Evolutionary conservation across 1,140 invertebrate genomes (phyloP).

Genomic region (Tetragonula clypearis): DNA sequence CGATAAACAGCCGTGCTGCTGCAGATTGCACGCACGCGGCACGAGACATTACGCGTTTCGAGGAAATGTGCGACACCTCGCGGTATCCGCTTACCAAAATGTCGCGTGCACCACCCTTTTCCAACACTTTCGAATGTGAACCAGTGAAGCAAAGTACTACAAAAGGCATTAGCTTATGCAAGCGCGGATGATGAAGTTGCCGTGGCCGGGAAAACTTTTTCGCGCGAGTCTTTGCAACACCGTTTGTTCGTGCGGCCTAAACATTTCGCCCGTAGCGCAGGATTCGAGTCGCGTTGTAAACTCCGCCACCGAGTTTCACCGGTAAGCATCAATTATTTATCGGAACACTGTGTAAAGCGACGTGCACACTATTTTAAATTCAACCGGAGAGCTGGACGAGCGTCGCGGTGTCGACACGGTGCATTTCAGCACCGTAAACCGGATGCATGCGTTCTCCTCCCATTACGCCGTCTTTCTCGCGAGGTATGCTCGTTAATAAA

Average conservation of each 20-base stretch:
- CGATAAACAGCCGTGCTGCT: slow-evolving; percentile 17
- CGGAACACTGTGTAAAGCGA: neutral
- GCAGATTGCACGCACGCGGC: slow-evolving; percentile 31
- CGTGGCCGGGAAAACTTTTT: neutral
- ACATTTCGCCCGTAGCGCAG: neutral
- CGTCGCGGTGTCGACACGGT: neutral
- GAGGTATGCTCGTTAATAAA: slow-evolving; percentile 53
- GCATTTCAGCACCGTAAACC: neutral
- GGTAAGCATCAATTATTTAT: slow-evolving; percentile 20
- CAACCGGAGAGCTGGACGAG: neutral
- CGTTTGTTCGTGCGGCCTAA: neutral
- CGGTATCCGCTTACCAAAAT: neutral
- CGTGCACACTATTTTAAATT: neutral
- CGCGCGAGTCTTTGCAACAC: neutral
- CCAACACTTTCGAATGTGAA: neutral
- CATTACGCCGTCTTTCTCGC: neutral
- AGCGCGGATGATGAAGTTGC: neutral
- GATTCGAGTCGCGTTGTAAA: neutral
- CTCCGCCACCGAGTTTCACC: neutral
- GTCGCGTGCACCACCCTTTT: neutral
- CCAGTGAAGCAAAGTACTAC: neutral
- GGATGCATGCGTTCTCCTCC: neutral
- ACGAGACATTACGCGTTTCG: neutral
- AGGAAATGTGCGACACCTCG: neutral
- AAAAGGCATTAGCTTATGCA: neutral